These are phyloP conservation scores for Xenopus petersii DNA, from an alignment of 2,797 vertebrate genomes.

Conservation along the genomic window DNA sequence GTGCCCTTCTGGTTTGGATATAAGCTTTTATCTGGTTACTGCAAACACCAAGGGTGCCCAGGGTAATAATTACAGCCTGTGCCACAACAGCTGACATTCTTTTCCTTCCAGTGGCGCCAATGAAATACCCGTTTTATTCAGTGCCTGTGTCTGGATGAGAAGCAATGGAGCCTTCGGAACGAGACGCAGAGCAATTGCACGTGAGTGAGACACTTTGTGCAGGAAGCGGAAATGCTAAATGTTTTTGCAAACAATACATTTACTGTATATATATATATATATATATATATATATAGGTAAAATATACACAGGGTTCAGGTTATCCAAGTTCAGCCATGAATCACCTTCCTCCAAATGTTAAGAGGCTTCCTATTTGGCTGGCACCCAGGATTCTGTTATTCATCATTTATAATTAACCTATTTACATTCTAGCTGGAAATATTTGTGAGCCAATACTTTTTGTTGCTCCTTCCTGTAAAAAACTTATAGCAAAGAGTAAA, in stretches of 20 bases:
- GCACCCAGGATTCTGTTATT: constrained; percentile 36
- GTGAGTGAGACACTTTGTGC: background rate
- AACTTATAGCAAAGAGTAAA: no score
- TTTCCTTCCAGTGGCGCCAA: no score
- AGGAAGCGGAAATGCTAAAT: constrained; percentile 16
- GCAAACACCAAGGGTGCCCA: no score
- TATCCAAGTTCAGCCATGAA: constrained; percentile 39
- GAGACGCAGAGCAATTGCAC: no score
- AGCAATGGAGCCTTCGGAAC: no score
- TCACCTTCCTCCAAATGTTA: constrained; percentile 29
- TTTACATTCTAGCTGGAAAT: constrained; percentile 34
- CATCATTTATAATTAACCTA: constrained; percentile 23
- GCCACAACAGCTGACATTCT: no score
- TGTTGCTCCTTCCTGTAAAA: constrained; percentile 6
- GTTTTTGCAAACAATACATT: constrained; percentile 14
- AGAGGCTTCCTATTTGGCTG: constrained; percentile 39
- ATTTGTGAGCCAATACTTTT: constrained; percentile 32
- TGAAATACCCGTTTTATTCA: no score
- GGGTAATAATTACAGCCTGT: no score
- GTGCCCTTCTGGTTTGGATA: no score
- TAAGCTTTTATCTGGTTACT: no score
- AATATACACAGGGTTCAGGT: constrained; percentile 29
- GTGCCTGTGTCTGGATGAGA: no score
- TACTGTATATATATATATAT: background rate
- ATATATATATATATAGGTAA: background rate